Base-by-base conservation (phyloP, 2,113 vertebrate species). In the Leuciscus idus region DNA sequence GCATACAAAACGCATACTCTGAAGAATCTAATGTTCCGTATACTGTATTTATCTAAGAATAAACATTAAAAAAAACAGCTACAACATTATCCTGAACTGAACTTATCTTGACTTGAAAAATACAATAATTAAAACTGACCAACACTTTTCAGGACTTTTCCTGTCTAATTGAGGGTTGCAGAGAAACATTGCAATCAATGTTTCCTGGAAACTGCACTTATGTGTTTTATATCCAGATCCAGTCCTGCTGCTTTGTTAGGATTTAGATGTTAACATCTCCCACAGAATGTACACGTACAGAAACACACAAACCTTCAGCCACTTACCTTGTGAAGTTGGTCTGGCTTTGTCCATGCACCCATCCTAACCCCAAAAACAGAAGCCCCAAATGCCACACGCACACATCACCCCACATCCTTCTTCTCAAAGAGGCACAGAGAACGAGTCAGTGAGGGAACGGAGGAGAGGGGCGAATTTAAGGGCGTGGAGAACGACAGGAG, bases 291-390 rank as follows among this genome's bases (percentile, higher is more conserved):
- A 36, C 55, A 75, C n/a, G 36, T 39, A 39, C 48, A 75, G 8
- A 86, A 85, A 72, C 81, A 70, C 73, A 72, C 79, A 75, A 59
- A 76, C 64, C 33, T 55, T 36, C 73, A 43, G 66, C 48, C 76
- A 57, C 86, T 85, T 85, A 95, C 95, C 95, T 94, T 81, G 93
- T 93, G 85, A 75, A 88, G 89, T 95, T 94, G 80, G 83, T 90
- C 83, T 91, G 89, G 85, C 84, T 89, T 91, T 95, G 95, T 88
- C 93, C 93, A 64, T 84, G 81, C 0, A 89, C 91, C 92, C 92
- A 94, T 92, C 90, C 89, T 50, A 93, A 78, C 3, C 88, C 88
- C 88, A 92, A 76, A 85, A 88, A 59, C 74, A 93, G 77, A 93
- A 90, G 89, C 92, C 84, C 43, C 80, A 91, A 81, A 89, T 86